Conservation (phyloP, 2,797 vertebrate species). For the Sciaenops ocellatus region DNA sequence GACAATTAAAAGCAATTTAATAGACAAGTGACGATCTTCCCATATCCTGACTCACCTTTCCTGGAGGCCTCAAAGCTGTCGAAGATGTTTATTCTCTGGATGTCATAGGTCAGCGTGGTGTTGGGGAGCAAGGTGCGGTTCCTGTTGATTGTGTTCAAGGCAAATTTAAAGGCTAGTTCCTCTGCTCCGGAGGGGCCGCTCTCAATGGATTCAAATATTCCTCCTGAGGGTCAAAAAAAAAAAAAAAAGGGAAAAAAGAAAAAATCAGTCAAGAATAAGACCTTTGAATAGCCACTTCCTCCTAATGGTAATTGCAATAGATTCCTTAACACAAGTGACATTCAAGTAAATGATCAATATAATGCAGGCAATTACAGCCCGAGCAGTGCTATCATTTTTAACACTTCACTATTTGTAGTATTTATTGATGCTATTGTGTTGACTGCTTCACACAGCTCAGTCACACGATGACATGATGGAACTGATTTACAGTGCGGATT, state of each 20-base stretch:
- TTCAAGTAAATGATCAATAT: constrained; percentile 51
- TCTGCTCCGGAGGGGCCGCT: constrained; percentile 98
- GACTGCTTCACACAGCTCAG: constrained; percentile 19
- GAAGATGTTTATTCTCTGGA: constrained; percentile 99
- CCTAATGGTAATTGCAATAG: constrained; percentile 40
- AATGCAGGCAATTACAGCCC: constrained; percentile 47
- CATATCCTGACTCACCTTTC: constrained; percentile 89
- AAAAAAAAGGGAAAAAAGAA: background rate
- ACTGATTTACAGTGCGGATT: constrained; percentile 51
- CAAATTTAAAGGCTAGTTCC: constrained; percentile 99
- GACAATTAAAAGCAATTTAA: background rate
- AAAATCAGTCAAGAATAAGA: constrained; percentile 22
- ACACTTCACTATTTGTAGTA: constrained; percentile 23
- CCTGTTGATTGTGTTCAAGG: constrained; percentile 99
- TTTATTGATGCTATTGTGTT: constrained; percentile 30
- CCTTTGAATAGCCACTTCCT: constrained; percentile 31
- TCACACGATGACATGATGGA: constrained; percentile 36
- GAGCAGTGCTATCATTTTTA: constrained; percentile 36
- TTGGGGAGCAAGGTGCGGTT: constrained; percentile 98
- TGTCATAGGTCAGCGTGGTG: constrained; percentile 98
- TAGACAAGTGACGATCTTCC: background rate
- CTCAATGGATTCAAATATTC: constrained; percentile 99
- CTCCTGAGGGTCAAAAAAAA: constrained; percentile 83
- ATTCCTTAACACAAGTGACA: constrained; percentile 49
- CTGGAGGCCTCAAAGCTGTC: constrained; percentile 99